These are phyloP conservation scores for Pachyuromys duprasi DNA, from an alignment of 2,797 vertebrate genomes.

Conservation along the genomic window DNA sequence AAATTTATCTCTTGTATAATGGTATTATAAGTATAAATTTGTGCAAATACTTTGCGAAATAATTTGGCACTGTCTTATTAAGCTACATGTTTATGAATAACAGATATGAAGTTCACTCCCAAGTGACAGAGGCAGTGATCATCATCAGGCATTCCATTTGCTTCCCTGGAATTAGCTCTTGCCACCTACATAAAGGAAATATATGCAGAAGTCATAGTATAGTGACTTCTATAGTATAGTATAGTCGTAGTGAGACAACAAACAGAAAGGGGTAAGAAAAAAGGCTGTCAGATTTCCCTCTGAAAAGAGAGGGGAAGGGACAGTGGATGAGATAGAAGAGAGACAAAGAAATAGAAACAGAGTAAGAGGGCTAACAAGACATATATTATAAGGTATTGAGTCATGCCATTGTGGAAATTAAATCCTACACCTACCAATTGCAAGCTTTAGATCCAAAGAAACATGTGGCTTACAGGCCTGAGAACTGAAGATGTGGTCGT, in stretches of 20 bases:
- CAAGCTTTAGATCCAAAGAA: neutral
- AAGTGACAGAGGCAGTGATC: neutral
- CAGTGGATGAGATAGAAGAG: too few relatives aligned
- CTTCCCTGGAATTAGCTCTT: neutral
- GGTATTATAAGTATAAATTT: constrained; percentile 27
- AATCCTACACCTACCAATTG: neutral
- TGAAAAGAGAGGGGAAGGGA: too few relatives aligned
- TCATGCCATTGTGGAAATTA: neutral
- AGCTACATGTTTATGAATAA: neutral
- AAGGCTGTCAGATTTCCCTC: neutral
- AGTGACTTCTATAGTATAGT: neutral
- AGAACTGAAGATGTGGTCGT: neutral
- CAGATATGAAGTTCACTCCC: neutral
- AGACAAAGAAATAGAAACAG: neutral
- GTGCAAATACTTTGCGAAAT: neutral
- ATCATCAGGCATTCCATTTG: constrained; percentile 2
- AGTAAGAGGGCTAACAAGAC: neutral
- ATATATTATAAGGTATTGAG: neutral
- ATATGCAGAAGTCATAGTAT: neutral
- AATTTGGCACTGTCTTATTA: constrained; percentile 26
- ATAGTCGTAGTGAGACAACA: too few relatives aligned
- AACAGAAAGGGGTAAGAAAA: neutral
- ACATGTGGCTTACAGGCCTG: neutral
- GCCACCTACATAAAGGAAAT: neutral
- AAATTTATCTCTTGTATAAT: neutral